Evolutionary conservation across 2,888 invertebrate species (phyloP).

Genomic region (Tachina fera): DNA sequence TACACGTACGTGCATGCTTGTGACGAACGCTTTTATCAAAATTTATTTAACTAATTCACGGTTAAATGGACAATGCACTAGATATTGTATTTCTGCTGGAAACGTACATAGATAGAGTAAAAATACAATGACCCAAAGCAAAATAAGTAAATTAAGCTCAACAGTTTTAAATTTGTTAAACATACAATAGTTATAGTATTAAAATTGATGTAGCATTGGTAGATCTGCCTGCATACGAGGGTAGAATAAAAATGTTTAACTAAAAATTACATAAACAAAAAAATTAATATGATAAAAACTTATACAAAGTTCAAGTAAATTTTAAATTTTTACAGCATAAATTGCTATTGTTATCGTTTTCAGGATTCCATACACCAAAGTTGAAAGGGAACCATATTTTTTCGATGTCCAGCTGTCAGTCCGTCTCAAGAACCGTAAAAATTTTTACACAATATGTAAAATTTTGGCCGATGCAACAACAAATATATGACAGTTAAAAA

Average conservation of each 20-base stretch:
- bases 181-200: background rate
- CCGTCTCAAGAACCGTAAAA: too few relatives aligned
- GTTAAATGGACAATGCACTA: constrained; percentile 5
- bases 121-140: background rate
- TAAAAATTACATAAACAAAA: too few relatives aligned
- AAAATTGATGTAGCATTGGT: background rate
- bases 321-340: too few relatives aligned
- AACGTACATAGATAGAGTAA: background rate
- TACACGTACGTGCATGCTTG: background rate
- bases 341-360: too few relatives aligned
- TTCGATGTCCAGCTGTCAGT: too few relatives aligned
- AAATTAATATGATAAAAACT: too few relatives aligned
- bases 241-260: background rate
- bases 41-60: constrained; percentile 1
- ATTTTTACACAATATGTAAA: too few relatives aligned
- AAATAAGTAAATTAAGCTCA: constrained; percentile 33
- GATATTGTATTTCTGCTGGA: background rate
- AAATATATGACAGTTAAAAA: too few relatives aligned
- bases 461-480: too few relatives aligned
- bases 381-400: too few relatives aligned
- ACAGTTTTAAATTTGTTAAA: constrained; percentile 13
- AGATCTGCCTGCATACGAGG: background rate
- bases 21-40: background rate
- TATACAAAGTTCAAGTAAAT: too few relatives aligned
- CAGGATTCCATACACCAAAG: too few relatives aligned